phyloP scores from a whole-genome alignment of 1,140 invertebrate genomes.

The Diploscapter pachys region DNA sequence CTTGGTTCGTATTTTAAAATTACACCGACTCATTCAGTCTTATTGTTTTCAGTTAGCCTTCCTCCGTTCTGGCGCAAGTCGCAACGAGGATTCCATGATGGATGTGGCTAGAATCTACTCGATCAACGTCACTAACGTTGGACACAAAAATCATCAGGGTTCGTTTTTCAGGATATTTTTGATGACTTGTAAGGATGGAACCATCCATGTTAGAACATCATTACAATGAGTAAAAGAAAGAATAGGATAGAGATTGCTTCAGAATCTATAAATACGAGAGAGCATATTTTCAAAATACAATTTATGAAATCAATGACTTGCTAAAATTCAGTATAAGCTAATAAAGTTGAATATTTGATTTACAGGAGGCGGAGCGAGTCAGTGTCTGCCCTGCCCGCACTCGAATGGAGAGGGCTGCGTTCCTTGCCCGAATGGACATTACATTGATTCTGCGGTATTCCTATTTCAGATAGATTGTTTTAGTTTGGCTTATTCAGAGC shows the following conservation, averaged over 20 bases:
- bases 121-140: slow-evolving; percentile 67
- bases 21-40: no score
- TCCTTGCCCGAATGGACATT: slow-evolving; percentile 59
- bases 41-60: slow-evolving; percentile 59
- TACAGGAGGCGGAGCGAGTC: slow-evolving; percentile 61
- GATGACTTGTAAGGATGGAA: no score
- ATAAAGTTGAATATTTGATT: no score
- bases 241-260: no score
- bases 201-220: no score
- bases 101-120: slow-evolving; percentile 64
- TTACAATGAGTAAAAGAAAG: no score
- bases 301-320: no score
- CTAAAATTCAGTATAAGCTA: no score
- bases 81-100: slow-evolving; percentile 39
- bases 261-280: no score
- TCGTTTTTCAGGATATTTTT: no score
- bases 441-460: slow-evolving; percentile 23
- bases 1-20: slow-evolving; percentile 59
- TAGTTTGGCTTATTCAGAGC: neutral
- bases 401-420: slow-evolving; percentile 61
- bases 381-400: slow-evolving; percentile 65
- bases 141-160: slow-evolving; percentile 53
- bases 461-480: no score
- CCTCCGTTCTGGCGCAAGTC: slow-evolving; percentile 59
- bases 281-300: no score